Evolutionary conservation across 2,113 vertebrate genomes (phyloP), one percentile per base, ranked within the genome.

Genomic region (Lophotis ruficrista): DNA sequence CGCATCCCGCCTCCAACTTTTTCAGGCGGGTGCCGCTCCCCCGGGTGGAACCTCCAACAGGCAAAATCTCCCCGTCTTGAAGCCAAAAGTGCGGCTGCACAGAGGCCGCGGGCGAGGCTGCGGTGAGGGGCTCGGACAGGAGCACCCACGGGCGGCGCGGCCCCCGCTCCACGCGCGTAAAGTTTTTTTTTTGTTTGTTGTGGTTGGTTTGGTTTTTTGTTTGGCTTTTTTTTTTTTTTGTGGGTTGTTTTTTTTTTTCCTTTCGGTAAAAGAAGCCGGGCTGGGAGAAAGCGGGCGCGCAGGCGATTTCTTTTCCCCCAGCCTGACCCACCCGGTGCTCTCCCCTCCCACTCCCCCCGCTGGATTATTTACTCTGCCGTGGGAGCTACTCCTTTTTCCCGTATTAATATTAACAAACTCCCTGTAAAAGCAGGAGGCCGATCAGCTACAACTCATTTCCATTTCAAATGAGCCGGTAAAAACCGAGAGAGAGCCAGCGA

Each of bases 391-490:
- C 89, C 76, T 96, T 87, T 97, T 80, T 6, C 85, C 83, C 80
- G 86, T 95, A 96, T 96, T 97, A 97, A 97, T 96, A 95, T 95
- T 96, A 97, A 95, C 96, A 92, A 97, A 93, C 83, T 91, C 92
- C 41, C 92, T 53, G 94, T 50, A 95, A 95, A 95, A 95, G 86
- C 87, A 65, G 75, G 91, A 80, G 86, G 89, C 96, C 83, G 94
- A 96, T 92, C 96, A 89, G 91, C 93, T 93, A 83, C 89, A 94
- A 94, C 95, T 97, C 90, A 97, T 97, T 97, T 96, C 96, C 56
- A 97, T 96, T 97, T 97, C 94, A 97, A 97, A 97, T 97, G 93
- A 96, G 95, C 93, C 96, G 90, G 93, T 75, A 82, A 96, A 96
- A 96, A 96, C 91, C 94, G 65, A n/a, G 85, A 88, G 92, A 16